Base-by-base conservation (phyloP, 2,113 vertebrate genomes). In the Periophthalmus modestus region DNA sequence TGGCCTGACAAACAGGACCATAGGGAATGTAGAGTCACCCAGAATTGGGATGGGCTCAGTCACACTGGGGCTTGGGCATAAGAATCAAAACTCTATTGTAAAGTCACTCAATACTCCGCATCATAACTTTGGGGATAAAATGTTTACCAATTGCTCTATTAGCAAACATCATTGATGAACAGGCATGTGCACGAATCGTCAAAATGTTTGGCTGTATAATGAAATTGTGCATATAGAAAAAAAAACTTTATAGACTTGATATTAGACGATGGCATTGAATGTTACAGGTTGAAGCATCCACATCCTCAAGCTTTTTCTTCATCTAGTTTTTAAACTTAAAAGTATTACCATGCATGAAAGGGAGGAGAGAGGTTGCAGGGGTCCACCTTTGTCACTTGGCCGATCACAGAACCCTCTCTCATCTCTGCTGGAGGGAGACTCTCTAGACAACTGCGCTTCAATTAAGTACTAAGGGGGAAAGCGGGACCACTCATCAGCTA, bases 401-500 rank as follows among this genome's bases (percentile, higher is more conserved):
- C 55, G 79, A 81, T 59, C 67, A 74, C 71, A 78, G 68, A 24
- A 12, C 57, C 16, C 54, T 46, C 52, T 21, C 52, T 55, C 33
- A n/a, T 82, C 68, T 73, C 48, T 23, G 83, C 81, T 82, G 16
- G 39, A 78, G 61, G 62, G 72, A 74, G 71, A 73, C 76, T 75
- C 79, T 78, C 83, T 79, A 75, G 81, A 87, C 90, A 87, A 79
- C 81, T 87, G 89, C 88, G 82, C 79, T 78, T 90, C 82, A n/a
- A 87, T 90, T 90, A 87, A 83, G 74, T 58, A 79, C 83, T 66
- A 81, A 72, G 77, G 70, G 59, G 71, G 82, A 69, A 86, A 89
- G 88, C 87, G n/a, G n/a, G 88, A 86, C 79, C 84, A 85, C 87
- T 91, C 83, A 90, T 91, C 87, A 87, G 78, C 84, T n/a, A n/a